Evolutionary conservation across 2,888 invertebrate genomes (phyloP), one percentile per base, ranked within the genome.

Genomic region (Pyrrhia umbra): DNA sequence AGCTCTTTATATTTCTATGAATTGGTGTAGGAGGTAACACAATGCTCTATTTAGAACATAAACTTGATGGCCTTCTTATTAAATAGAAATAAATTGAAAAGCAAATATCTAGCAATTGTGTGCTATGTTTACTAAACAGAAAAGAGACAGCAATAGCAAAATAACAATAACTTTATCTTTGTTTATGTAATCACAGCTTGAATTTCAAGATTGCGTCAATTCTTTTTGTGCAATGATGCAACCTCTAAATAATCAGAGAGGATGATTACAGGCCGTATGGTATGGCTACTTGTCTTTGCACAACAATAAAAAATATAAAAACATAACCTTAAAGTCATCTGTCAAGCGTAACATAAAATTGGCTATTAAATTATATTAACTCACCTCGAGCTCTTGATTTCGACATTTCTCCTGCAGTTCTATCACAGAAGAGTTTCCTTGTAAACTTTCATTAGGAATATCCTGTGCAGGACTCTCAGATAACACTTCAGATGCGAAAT

Each of bases 401-500:
- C 88, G 90, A 84, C 96, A 96, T 82, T 95, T 92, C 47, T 94
- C 94, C 81, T 96, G 94, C 70, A 96, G 91, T 74, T 96, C 95
- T 75, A 95, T 93, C 25, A 93, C 90, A 77, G 91, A 63, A 70
- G 89, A 56, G 34, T 87, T 85, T 25, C 60, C 75, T 65, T 69
- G 80, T 47, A 83, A 68, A 54, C 85, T 70, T 75, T 80, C 84
- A 68, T 86, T 88, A 34, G 68, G 84, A 60, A 77, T 69, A 80
- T 89, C 88, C 83, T 96, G 96, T 65, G 94, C 95, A 83, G 95
- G 95, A 72, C 95, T 96, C 82, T 98, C 98, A 75, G 97, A 96
- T 87, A 98, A 95, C 81, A 98, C 98, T 92, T 98, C 98, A 89
- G 97, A 97, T 64, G 98, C 98, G 85, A 98, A 97, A 94, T 96